Evolutionary conservation across 92 coral and sea anemone genomes (phyloP).

Genomic region (Epizoanthus ramosus): DNA sequence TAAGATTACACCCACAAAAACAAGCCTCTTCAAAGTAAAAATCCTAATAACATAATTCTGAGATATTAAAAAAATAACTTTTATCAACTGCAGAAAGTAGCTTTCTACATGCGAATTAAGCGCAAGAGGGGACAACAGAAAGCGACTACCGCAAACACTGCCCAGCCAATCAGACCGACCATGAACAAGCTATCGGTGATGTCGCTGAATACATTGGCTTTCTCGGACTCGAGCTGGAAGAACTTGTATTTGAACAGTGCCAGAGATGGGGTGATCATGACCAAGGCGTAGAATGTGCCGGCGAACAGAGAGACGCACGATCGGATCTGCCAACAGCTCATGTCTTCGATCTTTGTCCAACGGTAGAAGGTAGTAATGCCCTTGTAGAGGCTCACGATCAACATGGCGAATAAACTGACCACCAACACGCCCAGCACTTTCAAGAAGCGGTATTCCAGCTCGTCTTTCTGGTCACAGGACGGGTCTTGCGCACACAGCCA

Average conservation of each 20-base stretch:
- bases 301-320: conserved; percentile 83
- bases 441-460: conserved; percentile 51
- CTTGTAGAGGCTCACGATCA: conserved; percentile 65
- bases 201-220: conserved; percentile 67
- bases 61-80: too few species aligned
- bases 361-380: conserved; percentile 79
- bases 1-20: too few species aligned
- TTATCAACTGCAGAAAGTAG: too few species aligned
- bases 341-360: conserved; percentile 76
- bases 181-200: conserved; percentile 78
- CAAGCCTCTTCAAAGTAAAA: too few species aligned
- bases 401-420: conserved; percentile 58
- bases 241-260: conserved; percentile 74
- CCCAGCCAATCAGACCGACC: conserved; percentile 81
- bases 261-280: conserved; percentile 73
- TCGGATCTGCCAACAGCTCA: conserved; percentile 78
- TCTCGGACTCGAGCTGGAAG: conserved; percentile 66
- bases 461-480: conserved; percentile 60
- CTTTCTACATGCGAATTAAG: conserved; percentile 49
- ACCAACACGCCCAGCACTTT: conserved; percentile 59
- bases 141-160: conserved; percentile 67
- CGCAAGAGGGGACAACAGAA: conserved; percentile 83
- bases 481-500: conserved; percentile 74
- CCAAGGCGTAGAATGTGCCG: conserved; percentile 69
- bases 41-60: too few species aligned